phyloP scores from a whole-genome alignment of 2,113 vertebrate species.

The Calcarius ornatus region DNA sequence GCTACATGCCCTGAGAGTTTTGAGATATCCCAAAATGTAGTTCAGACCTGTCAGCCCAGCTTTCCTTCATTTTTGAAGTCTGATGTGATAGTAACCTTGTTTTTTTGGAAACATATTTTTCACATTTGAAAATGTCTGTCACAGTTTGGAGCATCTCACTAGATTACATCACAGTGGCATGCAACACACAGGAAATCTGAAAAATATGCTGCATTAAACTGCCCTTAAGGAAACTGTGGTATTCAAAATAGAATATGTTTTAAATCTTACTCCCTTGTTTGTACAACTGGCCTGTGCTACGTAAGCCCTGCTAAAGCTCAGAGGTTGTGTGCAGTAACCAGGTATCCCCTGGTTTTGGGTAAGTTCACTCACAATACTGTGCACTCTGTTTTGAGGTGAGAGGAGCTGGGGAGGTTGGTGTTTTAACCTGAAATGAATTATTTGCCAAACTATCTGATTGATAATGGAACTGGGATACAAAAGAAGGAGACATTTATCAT shows the following conservation, averaged over 20 bases:
- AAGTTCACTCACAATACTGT: neutral
- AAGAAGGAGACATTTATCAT: slow-evolving; percentile 29
- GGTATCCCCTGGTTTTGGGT: neutral
- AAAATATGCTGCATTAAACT: slow-evolving; percentile 68
- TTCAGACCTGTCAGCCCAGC: neutral
- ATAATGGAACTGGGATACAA: slow-evolving; percentile 11
- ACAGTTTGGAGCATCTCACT: slow-evolving; percentile 51
- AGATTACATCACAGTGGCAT: slow-evolving; percentile 70
- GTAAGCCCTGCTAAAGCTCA: neutral
- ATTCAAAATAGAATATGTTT: slow-evolving; percentile 70
- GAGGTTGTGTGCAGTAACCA: neutral
- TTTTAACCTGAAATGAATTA: slow-evolving; percentile 1
- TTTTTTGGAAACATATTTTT: slow-evolving; percentile 52
- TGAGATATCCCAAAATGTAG: neutral
- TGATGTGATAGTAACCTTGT: slow-evolving; percentile 34
- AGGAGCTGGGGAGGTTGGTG: neutral
- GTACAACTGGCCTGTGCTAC: slow-evolving; percentile 36
- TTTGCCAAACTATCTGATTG: slow-evolving; percentile 23
- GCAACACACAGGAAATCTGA: slow-evolving; percentile 61
- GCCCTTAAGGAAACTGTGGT: slow-evolving; percentile 49
- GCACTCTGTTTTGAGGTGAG: neutral
- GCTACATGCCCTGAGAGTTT: neutral
- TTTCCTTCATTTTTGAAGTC: slow-evolving; percentile 5
- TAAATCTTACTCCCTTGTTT: slow-evolving; percentile 67
- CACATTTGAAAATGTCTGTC: slow-evolving; percentile 58